These are phyloP conservation scores for Anser cygnoides DNA, from an alignment of 2,113 vertebrate genomes.

Conservation along the genomic window DNA sequence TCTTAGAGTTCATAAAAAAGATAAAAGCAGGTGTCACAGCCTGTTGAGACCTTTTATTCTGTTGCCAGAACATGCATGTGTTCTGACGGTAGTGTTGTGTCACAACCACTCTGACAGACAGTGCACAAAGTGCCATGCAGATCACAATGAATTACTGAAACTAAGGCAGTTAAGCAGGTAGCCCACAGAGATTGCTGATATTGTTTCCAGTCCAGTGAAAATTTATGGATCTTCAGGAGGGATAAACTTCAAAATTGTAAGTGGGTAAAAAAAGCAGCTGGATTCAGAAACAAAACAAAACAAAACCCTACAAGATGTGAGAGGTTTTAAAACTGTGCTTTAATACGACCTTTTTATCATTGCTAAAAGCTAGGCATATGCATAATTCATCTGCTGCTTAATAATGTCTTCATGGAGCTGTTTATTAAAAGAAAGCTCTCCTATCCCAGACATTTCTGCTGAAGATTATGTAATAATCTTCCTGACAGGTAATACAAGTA, in stretches of 20 bases:
- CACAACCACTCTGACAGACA: fast-evolving
- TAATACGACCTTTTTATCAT: neutral
- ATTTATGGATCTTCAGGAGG: neutral
- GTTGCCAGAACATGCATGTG: neutral
- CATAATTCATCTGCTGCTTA: neutral
- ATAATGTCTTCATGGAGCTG: neutral
- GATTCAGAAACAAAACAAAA: neutral
- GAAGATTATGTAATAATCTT: neutral
- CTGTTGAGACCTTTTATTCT: neutral
- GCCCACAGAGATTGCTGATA: neutral
- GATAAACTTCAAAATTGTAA: neutral
- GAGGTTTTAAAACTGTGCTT: neutral
- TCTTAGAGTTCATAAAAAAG: neutral
- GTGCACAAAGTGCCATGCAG: neutral
- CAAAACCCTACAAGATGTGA: neutral
- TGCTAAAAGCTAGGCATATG: neutral
- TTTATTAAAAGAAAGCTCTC: neutral
- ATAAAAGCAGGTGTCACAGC: neutral
- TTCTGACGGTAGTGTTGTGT: neutral
- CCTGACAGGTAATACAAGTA: neutral
- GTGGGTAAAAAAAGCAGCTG: neutral
- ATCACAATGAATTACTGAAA: neutral
- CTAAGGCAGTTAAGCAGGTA: neutral
- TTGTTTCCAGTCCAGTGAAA: neutral
- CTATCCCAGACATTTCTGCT: neutral